Conservation (phyloP, 2,113 vertebrate genomes). For the Cricetomys ansorgei region DNA sequence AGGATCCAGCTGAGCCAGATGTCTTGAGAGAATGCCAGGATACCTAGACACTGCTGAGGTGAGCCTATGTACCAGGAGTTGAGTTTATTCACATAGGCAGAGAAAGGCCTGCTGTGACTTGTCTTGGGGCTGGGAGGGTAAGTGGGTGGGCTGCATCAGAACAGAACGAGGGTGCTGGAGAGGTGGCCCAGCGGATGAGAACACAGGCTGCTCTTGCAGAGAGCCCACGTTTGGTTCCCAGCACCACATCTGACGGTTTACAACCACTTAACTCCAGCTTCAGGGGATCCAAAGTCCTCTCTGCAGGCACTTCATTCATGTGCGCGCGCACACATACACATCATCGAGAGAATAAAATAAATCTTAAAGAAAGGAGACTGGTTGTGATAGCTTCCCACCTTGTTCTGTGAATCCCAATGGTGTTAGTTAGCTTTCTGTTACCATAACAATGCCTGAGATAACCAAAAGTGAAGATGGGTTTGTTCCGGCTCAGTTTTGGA, state of each 20-base stretch:
- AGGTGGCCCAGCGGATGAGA: not conserved
- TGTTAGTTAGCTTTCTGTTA: not conserved
- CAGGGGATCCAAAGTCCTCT: not conserved
- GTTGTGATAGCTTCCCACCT: no score
- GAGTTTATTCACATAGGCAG: not conserved
- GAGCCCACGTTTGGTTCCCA: not conserved
- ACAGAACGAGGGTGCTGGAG: not conserved
- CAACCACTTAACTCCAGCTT: not conserved
- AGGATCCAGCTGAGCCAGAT: not conserved
- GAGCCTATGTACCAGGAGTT: not conserved
- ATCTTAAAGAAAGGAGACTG: not conserved
- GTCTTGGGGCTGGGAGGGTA: not conserved
- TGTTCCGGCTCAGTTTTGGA: not conserved
- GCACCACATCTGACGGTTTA: not conserved
- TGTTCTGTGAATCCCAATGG: not conserved
- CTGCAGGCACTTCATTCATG: not conserved
- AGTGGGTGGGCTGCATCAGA: not conserved
- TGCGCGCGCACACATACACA: not conserved
- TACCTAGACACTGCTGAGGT: not conserved
- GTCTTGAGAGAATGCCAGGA: not conserved
- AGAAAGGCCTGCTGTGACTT: not conserved
- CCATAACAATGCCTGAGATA: not conserved
- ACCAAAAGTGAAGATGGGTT: not conserved
- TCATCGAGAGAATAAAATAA: not conserved
- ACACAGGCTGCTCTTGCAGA: not conserved